Base-by-base conservation (phyloP, 2,888 invertebrate species). In the Conistra vaccinii region DNA sequence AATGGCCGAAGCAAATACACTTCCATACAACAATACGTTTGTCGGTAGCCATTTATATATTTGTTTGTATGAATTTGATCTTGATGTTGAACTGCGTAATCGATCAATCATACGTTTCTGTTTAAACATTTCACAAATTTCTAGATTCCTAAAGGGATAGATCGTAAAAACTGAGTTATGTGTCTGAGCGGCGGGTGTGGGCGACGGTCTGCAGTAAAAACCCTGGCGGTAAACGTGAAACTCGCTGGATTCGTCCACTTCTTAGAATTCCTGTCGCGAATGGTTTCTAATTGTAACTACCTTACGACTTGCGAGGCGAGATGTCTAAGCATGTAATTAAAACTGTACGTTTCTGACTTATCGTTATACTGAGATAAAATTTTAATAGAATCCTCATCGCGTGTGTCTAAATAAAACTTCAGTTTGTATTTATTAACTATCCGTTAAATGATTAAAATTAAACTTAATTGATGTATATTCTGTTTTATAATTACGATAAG, bases 231-330 rank as follows among this genome's bases (percentile, higher is more conserved):
- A 84, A 87, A 89, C 72, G 82, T 79, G 78, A 88, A 90, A 86
- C 89, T 83, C 78, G 78, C 86, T 88, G 86, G 87, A 87, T 89
- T 89, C 83, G 78, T 83, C 78, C 84, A 73, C 87, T 91, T 92
- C 91, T 90, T 69, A 86, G 91, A 91, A 91, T 81, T 85, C 80
- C 77, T 85, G 87, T 83, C 63, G 79, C 78, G 82, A 88, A 89
- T 87, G 85, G 83, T 84, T 90, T 90, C 90, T 90, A 88, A 89
- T 89, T 88, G 88, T 86, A 88, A 86, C 78, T 88, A 85, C 78
- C 75, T 81, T 88, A 79, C 65, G 78, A 73, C 68, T 69, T 78
- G 77, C 67, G 87, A 80, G 71, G 68, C 76, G 63, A 78, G 70
- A 80, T 71, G 66, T 80, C 66, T 73, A 69, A 73, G 69, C 76